These are phyloP conservation scores for Tortricodes alternella DNA, from an alignment of 2,888 invertebrate genomes.

Conservation along the genomic window DNA sequence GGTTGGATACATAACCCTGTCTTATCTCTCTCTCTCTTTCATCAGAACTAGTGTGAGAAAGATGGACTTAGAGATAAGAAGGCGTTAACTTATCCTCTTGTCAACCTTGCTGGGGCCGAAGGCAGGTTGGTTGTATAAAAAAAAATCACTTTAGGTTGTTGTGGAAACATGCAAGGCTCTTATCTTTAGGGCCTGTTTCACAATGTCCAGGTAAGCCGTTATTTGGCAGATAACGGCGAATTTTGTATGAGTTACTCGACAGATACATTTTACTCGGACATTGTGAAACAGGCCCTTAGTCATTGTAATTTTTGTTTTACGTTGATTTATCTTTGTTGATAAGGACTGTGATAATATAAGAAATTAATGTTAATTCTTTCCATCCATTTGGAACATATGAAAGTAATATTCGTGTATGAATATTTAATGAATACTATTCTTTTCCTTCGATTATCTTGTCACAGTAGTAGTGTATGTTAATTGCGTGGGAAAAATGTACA, in stretches of 20 bases:
- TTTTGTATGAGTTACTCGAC: too few relatives aligned
- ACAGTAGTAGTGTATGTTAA: not conserved
- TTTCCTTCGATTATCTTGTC: conserved; percentile 13
- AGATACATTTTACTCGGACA: too few relatives aligned
- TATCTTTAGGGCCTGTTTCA: too few relatives aligned
- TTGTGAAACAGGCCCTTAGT: not conserved
- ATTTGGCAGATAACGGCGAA: too few relatives aligned
- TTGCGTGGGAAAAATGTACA: not conserved
- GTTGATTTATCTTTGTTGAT: conserved; percentile 27
- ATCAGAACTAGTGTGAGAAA: too few relatives aligned
- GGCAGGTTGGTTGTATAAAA: too few relatives aligned
- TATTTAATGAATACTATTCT: not conserved
- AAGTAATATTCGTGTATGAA: conserved; percentile 4
- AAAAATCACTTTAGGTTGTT: not conserved
- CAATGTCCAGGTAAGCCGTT: too few relatives aligned
- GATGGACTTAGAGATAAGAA: too few relatives aligned
- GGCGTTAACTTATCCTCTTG: too few relatives aligned
- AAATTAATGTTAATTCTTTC: conserved; percentile 31
- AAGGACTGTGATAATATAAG: conserved; percentile 54
- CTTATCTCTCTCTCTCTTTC: too few relatives aligned
- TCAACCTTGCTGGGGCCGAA: too few relatives aligned
- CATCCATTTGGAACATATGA: conserved; percentile 20
- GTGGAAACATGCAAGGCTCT: not conserved
- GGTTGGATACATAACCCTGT: too few relatives aligned
- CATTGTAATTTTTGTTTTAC: not conserved